Base-by-base conservation (phyloP, 2,797 vertebrate genomes). In the Microctenopoma stevenorrisi region DNA sequence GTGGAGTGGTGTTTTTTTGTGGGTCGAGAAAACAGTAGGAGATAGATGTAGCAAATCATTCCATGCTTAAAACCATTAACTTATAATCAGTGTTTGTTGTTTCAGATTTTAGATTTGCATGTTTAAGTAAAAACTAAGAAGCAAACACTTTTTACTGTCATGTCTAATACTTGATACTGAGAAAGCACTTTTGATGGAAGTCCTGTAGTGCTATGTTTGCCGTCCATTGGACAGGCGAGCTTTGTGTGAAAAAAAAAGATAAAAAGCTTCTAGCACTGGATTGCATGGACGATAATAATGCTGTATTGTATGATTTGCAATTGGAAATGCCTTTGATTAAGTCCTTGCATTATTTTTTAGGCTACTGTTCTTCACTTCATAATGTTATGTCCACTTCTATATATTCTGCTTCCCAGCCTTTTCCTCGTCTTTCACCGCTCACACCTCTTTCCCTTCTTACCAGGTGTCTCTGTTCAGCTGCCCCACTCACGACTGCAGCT, bases 401-500 rank as follows among this genome's bases (percentile, higher is more conserved):
- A 57, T 60, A 48, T 16, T 51, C 43, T 64, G 51, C 58, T 64
- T 86, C 68, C 22, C 35, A 57, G 42, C 63, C 50, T 42, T 68
- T 43, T 62, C 55, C 35, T 7, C 33, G 33, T 50, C 46, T 67
- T n/a, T 69, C 14, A 51, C 48, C 42, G 8, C 48, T 72, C 62
- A 42, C 63, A 64, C 66, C 64, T 82, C 50, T 76, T 67, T 54
- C 37, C 62, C 18, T 43, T 60, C 68, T 47, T 77, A 82, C 86
- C 86, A 81, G 84, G 79, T 85, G 84, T 68, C 60, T 83, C 82
- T 84, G 68, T 60, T 79, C 82, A 69, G 76, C 84, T 82, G 54
- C 66, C 76, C 73, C 65, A 63, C 82, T 90, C 82, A 84, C 66
- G 56, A 78, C 77, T 79, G 79, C 79, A 86, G 82, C 72, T 89